These are phyloP conservation scores for Tineola bisselliella DNA, from an alignment of 2,888 invertebrate genomes.

Conservation along the genomic window DNA sequence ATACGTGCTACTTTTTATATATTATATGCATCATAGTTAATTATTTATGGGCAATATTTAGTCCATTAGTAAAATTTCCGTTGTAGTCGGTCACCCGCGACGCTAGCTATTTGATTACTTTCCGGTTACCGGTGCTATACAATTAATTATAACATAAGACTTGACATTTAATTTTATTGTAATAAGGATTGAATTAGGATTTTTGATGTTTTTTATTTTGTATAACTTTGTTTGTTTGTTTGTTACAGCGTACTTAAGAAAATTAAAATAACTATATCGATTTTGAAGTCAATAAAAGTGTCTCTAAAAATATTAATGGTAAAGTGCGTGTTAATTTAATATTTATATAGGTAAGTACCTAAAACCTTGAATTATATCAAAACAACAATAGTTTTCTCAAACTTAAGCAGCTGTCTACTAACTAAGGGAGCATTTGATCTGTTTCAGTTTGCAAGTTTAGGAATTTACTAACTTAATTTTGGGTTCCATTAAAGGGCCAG, in stretches of 20 bases:
- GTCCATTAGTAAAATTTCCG: constrained; percentile 38
- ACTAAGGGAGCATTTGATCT: not conserved
- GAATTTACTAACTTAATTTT: not conserved
- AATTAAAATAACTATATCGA: too few relatives aligned
- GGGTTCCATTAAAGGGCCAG: not conserved
- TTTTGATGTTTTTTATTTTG: too few relatives aligned
- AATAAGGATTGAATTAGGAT: too few relatives aligned
- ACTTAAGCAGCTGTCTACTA: not conserved
- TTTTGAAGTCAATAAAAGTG: too few relatives aligned
- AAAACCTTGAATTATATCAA: not conserved
- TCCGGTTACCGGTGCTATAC: not conserved
- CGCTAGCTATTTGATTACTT: not conserved
- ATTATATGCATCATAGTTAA: constrained; percentile 3
- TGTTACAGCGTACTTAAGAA: too few relatives aligned
- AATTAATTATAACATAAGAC: not conserved
- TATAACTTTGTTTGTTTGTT: too few relatives aligned
- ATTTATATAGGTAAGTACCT: too few relatives aligned
- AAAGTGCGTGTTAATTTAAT: too few relatives aligned
- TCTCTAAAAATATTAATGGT: too few relatives aligned
- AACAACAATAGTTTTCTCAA: not conserved
- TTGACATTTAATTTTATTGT: too few relatives aligned
- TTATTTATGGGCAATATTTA: constrained; percentile 22
- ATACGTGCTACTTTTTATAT: not conserved
- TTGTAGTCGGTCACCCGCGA: constrained; percentile 20
- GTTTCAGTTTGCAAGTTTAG: not conserved